Evolutionary conservation across 1,140 invertebrate species (phyloP), one percentile per base, ranked within the genome.

Genomic region (Brachionus manjavacas): DNA sequence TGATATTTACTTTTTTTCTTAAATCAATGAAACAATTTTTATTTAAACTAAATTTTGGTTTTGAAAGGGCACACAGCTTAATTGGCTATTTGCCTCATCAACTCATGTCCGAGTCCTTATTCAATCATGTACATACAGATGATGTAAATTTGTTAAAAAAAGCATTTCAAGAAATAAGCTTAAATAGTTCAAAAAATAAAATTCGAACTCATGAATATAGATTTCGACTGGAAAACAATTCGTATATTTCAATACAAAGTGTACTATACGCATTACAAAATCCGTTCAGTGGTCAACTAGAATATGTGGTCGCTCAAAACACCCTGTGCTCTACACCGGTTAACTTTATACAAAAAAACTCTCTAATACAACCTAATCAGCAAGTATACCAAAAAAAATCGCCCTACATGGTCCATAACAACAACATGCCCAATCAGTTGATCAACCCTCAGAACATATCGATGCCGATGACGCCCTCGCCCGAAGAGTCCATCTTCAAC

Each of bases 61-160:
- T 11, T 39, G 3, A 1, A 41, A 81, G 79, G 11, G 52, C 35
- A 1, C 52, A 81, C 2, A 8, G 49, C 4, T 81, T 81, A 46
- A 68, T 81, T 31, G 79, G 79, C 12, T 81, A 81, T 35, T 46
- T 81, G 23, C 55, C 79, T 4, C 49, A 81, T 64, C 79, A 81
- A 25, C 20, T 81, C 14, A 25, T 81, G 52, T 81, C 79, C 41
- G 79, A 81, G 9, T 81, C 79, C 8, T 12, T 81, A 23, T 81
- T 81, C 14, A 81, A 81, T 60, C 79, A 64, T 68, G 64, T 81
- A 43, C 79, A 81, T 68, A 60, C 79, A 28, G 79, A 81, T 46
- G 79, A 81, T 81, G 52, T 81, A 43, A 60, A 41, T 64, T 60
- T 81, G 39, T 39, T 81, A 23, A 60, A 68, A 68, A 81, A 68